Evolutionary conservation across 1,140 invertebrate species (phyloP).

Genomic region (Pogonomyrmex barbatus): DNA sequence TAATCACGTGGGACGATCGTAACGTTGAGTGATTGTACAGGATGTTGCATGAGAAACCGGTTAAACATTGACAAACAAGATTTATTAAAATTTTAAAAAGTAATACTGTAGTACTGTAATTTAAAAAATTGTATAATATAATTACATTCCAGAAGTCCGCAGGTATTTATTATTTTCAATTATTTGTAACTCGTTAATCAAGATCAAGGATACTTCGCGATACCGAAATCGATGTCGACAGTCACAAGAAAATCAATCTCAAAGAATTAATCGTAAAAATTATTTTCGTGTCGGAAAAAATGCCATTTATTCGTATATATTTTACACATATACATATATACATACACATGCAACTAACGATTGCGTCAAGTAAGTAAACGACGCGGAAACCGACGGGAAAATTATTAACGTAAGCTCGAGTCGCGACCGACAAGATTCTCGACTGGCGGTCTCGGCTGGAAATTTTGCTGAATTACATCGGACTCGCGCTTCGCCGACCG

Average conservation of each 20-base stretch:
- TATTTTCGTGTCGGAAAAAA: neutral
- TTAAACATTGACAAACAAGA: neutral
- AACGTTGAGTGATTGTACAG: constrained; percentile 36
- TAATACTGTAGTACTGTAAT: neutral
- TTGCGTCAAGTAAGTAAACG: constrained; percentile 64
- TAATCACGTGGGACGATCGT: constrained; percentile 67
- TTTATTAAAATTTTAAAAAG: neutral
- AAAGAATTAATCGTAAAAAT: neutral
- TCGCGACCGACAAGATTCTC: constrained; percentile 34
- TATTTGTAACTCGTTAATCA: neutral
- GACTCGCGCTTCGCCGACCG: constrained; percentile 52
- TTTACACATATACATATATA: neutral
- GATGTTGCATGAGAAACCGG: constrained; percentile 25
- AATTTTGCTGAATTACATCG: constrained; percentile 67
- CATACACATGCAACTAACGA: constrained; percentile 35
- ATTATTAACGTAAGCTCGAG: constrained; percentile 68
- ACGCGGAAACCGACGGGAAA: constrained; percentile 57
- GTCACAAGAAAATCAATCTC: neutral
- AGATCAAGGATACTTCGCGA: neutral
- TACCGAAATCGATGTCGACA: neutral
- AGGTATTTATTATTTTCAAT: neutral
- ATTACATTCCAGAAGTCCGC: neutral
- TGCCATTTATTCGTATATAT: neutral
- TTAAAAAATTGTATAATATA: neutral
- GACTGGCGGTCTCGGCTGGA: constrained; percentile 48